A percentile compares a stretch with the other conserved stretches of the same genome.
phyloP scores from a whole-genome alignment of 2,797 vertebrate genomes.

The Lindbergichthys nudifrons region DNA sequence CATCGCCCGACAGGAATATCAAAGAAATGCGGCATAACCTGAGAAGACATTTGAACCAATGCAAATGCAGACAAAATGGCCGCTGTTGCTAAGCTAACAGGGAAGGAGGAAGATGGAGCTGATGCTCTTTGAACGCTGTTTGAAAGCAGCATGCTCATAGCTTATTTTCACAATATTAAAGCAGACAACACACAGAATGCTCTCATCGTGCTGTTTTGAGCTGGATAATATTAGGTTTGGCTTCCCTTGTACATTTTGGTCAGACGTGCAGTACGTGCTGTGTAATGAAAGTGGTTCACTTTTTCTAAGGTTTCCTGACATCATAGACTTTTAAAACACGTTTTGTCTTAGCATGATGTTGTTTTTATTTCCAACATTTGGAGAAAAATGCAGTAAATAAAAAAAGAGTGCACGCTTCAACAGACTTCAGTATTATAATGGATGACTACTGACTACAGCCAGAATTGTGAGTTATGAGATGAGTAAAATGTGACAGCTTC shows the following conservation, averaged over 20 bases:
- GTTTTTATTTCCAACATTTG: conserved; percentile 28
- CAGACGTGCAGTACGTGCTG: not conserved
- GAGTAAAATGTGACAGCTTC: conserved; percentile 80
- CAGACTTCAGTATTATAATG: conserved; percentile 35
- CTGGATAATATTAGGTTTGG: not conserved
- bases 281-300: conserved; percentile 13
- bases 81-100: conserved; percentile 79
- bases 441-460: conserved; percentile 51
- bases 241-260: not conserved
- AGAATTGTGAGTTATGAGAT: conserved; percentile 64
- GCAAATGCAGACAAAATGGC: conserved; percentile 85
- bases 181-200: not conserved
- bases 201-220: not conserved
- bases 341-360: not conserved
- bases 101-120: conserved; percentile 74
- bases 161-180: conserved; percentile 20
- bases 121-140: conserved; percentile 51
- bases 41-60: conserved; percentile 52
- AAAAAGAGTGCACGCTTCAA: conserved; percentile 18
- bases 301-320: conserved; percentile 26
- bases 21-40: conserved; percentile 45
- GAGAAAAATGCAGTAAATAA: conserved; percentile 37
- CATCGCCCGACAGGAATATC: conserved; percentile 26
- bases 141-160: conserved; percentile 31
- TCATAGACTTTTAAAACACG: conserved; percentile 20